These are phyloP conservation scores for Actinemys pallida DNA, from an alignment of 2,113 vertebrate species.

Conservation along the genomic window DNA sequence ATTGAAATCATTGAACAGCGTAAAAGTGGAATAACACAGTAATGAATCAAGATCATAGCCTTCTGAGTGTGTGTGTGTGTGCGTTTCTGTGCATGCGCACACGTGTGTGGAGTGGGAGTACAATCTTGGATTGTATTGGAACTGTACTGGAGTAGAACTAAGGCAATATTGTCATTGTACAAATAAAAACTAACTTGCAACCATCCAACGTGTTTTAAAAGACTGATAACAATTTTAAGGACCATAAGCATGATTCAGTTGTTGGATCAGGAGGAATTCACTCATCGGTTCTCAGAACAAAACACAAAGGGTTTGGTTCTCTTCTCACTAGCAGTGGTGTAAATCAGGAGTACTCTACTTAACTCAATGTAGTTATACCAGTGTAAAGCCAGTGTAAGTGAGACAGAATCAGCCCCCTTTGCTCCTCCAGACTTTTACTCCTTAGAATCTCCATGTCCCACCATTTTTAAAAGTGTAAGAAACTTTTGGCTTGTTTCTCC, in stretches of 20 bases:
- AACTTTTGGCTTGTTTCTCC: background rate
- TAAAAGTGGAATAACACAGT: background rate
- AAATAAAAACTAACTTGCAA: background rate
- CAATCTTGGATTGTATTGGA: background rate
- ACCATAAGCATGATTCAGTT: background rate
- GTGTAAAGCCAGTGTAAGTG: background rate
- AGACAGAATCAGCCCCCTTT: background rate
- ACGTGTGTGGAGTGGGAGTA: background rate
- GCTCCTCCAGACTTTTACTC: background rate
- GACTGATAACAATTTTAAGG: background rate
- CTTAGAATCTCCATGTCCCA: background rate
- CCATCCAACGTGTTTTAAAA: background rate
- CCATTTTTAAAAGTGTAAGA: background rate
- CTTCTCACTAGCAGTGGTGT: background rate
- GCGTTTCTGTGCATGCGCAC: background rate
- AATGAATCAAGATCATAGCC: background rate
- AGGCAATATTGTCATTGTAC: background rate
- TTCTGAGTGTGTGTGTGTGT: accelerated
- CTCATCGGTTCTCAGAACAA: background rate
- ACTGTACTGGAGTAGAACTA: background rate
- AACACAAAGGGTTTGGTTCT: background rate
- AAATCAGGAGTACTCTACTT: background rate
- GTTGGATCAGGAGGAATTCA: background rate
- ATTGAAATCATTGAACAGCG: background rate
- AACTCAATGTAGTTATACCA: background rate